Conservation (phyloP, 2,113 vertebrate species). For the Caranx ignobilis region DNA sequence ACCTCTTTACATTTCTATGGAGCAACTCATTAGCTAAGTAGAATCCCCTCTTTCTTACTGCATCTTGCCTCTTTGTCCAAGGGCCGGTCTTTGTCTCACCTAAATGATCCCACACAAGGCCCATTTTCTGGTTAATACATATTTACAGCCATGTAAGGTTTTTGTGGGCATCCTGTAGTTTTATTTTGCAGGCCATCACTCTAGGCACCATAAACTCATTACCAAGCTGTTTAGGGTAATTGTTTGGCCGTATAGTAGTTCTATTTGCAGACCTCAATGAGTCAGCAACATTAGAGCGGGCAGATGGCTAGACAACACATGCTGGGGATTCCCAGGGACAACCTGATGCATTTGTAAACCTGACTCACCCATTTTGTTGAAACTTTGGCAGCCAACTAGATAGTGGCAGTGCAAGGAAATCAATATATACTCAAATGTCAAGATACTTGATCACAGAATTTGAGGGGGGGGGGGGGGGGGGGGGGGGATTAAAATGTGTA, state of each 20-base stretch:
- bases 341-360: slow-evolving; percentile 50
- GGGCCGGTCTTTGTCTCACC: slow-evolving; percentile 86
- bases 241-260: slow-evolving; percentile 78
- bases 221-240: slow-evolving; percentile 88
- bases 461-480: background rate
- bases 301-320: slow-evolving; percentile 82
- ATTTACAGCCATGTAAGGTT: slow-evolving; percentile 91
- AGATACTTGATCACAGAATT: background rate
- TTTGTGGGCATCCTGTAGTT: slow-evolving; percentile 90
- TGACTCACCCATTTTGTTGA: slow-evolving; percentile 44
- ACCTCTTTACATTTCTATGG: slow-evolving; percentile 88
- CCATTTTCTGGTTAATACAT: slow-evolving; percentile 96
- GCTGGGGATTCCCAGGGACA: slow-evolving; percentile 62
- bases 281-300: slow-evolving; percentile 77
- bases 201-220: slow-evolving; percentile 92
- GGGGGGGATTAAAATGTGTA: background rate
- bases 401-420: background rate
- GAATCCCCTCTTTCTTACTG: slow-evolving; percentile 89
- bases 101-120: slow-evolving; percentile 90
- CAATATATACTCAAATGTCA: background rate
- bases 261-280: slow-evolving; percentile 70
- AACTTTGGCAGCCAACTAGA: slow-evolving; percentile 16
- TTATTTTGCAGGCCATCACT: slow-evolving; percentile 89
- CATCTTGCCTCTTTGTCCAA: slow-evolving; percentile 86
- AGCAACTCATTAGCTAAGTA: slow-evolving; percentile 91